These are phyloP conservation scores for Anthoptus insignis DNA, from an alignment of 2,888 invertebrate genomes.

Conservation along the genomic window DNA sequence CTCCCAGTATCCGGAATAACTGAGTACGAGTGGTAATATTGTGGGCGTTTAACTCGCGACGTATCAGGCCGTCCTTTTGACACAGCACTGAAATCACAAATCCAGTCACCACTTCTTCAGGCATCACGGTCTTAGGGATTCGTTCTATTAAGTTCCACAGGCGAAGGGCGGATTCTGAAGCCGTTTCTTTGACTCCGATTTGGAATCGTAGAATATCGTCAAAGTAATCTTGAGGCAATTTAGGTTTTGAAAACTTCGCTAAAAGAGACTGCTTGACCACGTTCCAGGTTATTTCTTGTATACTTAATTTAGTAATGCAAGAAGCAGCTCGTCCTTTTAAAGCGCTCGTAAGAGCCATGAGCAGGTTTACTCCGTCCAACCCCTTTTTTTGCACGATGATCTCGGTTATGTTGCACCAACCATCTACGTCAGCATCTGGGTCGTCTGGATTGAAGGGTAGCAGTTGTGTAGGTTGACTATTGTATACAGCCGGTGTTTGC, in stretches of 20 bases:
- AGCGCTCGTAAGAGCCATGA: conserved; percentile 46
- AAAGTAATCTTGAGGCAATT: conserved; percentile 50
- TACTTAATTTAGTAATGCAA: conserved; percentile 46
- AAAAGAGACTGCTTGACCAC: conserved; percentile 46
- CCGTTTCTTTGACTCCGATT: conserved; percentile 43
- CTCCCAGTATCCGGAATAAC: conserved; percentile 46
- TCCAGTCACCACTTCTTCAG: conserved; percentile 44
- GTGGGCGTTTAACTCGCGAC: conserved; percentile 44
- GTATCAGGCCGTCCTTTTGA: conserved; percentile 44
- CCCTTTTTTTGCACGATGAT: conserved; percentile 35
- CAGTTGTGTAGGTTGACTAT: background rate
- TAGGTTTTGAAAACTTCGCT: conserved; percentile 49
- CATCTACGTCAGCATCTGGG: conserved; percentile 46
- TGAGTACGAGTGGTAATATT: conserved; percentile 40
- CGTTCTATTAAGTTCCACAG: conserved; percentile 42
- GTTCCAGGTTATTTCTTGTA: conserved; percentile 43
- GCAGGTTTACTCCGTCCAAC: conserved; percentile 47
- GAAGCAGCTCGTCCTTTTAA: conserved; percentile 49
- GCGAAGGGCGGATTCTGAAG: conserved; percentile 41
- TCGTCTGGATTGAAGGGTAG: conserved; percentile 45
- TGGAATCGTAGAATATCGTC: conserved; percentile 48
- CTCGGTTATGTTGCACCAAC: conserved; percentile 49
- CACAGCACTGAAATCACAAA: conserved; percentile 43
- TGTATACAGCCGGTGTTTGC: too few species aligned
- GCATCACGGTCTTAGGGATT: conserved; percentile 40